Conservation (phyloP, 2,888 invertebrate species). For the Ophonus ardosiacus region DNA sequence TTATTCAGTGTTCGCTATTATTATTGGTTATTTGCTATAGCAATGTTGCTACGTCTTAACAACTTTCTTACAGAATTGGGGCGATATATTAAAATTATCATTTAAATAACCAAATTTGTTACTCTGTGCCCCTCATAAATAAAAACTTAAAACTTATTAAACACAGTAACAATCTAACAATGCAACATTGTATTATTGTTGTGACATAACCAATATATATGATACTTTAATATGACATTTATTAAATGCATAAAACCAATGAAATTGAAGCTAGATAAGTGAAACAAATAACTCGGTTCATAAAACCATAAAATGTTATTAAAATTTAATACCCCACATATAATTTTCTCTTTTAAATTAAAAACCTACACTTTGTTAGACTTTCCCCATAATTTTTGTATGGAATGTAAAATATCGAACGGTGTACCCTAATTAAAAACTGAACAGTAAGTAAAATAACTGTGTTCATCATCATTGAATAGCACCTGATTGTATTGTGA, state of each 20-base stretch:
- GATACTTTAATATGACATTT: slow-evolving; percentile 5
- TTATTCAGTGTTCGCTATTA: no score
- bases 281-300: background rate
- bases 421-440: slow-evolving; percentile 36
- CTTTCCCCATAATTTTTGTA: background rate
- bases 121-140: background rate
- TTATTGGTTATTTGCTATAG: no score
- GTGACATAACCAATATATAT: background rate
- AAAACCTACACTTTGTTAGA: background rate
- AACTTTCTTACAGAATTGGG: no score
- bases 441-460: slow-evolving; percentile 8
- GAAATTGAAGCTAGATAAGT: background rate
- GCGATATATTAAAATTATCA: no score
- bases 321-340: background rate
- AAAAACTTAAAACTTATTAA: background rate
- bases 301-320: background rate
- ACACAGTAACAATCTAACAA: background rate
- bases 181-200: background rate
- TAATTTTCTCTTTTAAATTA: background rate
- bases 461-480: background rate
- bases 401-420: background rate
- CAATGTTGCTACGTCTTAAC: no score
- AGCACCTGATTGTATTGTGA: slow-evolving; percentile 25
- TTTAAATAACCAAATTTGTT: no score
- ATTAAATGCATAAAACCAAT: slow-evolving; percentile 10